Evolutionary conservation across 1,140 invertebrate species (phyloP).

Genomic region (Drosophila teissieri): DNA sequence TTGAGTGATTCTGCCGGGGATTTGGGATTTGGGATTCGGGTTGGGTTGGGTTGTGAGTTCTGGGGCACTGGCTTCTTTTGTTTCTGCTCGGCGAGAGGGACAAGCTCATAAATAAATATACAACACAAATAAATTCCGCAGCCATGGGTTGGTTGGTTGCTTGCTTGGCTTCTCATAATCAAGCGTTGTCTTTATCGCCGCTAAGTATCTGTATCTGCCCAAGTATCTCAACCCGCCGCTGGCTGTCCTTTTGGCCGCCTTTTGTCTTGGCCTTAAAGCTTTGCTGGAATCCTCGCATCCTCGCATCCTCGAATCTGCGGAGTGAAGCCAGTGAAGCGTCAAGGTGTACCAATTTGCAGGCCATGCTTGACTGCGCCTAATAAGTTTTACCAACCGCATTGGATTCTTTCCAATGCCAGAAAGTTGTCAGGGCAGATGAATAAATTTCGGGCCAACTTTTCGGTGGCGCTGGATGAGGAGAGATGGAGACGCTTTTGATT

Average conservation of each 20-base stretch:
- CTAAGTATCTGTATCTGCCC: conserved; percentile 72
- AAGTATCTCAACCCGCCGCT: conserved; percentile 31
- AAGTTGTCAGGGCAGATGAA: conserved; percentile 72
- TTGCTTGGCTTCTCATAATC: conserved; percentile 71
- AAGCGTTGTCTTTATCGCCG: conserved; percentile 78
- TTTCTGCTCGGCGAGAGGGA: conserved; percentile 62
- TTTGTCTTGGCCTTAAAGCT: conserved; percentile 53
- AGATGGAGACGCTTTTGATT: conserved; percentile 61
- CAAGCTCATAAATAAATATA: conserved; percentile 82
- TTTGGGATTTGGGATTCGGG: conserved; percentile 1
- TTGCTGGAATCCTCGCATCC: background rate
- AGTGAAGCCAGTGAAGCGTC: conserved; percentile 78
- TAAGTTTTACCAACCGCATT: conserved; percentile 72
- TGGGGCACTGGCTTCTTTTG: conserved; percentile 48
- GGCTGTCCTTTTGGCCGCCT: conserved; percentile 55
- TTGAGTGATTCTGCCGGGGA: conserved; percentile 71
- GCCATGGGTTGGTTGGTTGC: conserved; percentile 47
- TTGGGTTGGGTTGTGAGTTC: conserved; percentile 12
- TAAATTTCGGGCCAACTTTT: conserved; percentile 64
- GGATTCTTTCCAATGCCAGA: conserved; percentile 41
- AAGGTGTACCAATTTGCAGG: conserved; percentile 82
- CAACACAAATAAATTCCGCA: conserved; percentile 76
- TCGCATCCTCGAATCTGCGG: conserved; percentile 12
- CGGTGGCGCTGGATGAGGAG: background rate
- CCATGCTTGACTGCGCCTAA: conserved; percentile 79